Conservation (phyloP, 2,797 vertebrate species). For the Choloepus didactylus region DNA sequence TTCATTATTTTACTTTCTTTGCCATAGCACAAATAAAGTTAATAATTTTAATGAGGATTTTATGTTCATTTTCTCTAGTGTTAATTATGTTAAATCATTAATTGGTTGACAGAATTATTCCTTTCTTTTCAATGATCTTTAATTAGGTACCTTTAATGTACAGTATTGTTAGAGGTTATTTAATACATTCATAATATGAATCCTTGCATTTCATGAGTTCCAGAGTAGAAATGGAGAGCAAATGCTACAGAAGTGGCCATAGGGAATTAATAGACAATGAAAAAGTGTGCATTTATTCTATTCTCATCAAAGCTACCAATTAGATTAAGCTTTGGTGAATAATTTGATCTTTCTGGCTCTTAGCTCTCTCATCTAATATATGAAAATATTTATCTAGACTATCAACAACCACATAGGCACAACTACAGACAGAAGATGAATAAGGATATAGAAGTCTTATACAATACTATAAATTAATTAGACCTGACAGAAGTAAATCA, state of each 20-base stretch:
- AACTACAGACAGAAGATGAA: not conserved
- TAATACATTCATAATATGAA: not conserved
- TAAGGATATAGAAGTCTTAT: not conserved
- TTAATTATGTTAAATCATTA: not conserved
- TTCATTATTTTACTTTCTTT: constrained; percentile 13
- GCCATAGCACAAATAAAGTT: not conserved
- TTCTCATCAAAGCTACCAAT: not conserved
- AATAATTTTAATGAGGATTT: not conserved
- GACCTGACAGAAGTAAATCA: too few species aligned
- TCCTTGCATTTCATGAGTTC: not conserved
- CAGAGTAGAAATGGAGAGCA: not conserved
- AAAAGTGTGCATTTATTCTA: not conserved
- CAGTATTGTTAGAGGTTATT: not conserved
- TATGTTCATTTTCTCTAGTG: not conserved
- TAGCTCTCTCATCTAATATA: not conserved
- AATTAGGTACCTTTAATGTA: not conserved
- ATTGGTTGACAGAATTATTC: not conserved
- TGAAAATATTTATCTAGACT: not conserved
- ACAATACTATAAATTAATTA: too few species aligned
- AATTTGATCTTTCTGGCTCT: not conserved
- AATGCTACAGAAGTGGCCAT: not conserved
- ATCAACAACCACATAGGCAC: not conserved
- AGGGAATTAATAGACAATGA: not conserved
- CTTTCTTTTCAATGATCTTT: not conserved
- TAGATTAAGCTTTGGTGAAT: not conserved